Evolutionary conservation across 2,888 invertebrate genomes (phyloP), one percentile per base, ranked within the genome.

Genomic region (Drosophila koepferae): DNA sequence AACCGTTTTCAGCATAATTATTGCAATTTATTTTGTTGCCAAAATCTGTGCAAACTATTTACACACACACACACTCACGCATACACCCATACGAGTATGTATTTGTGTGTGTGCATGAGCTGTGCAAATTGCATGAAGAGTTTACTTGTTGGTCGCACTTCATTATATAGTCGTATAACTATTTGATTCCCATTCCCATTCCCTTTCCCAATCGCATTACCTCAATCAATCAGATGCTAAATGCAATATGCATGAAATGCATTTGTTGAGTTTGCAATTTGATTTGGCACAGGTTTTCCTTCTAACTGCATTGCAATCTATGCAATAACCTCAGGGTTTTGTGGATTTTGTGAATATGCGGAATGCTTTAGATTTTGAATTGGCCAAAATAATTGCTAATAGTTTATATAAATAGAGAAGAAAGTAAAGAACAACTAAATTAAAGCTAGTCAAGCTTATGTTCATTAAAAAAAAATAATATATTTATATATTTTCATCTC

Each of bases 11-110:
- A 80, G 62, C 79, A 86, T 80, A 86, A 86, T 86, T 82, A 81
- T 84, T 82, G 68, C 84, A 84, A 86, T 84, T 85, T 86, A 86
- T 85, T 85, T 79, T 78, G 81, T 72, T 84, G 86, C 78, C 72
- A 81, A 86, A 86, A 80, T 83, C 83, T 72, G 75, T 75, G 75
- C 69, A 71, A 83, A 80, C 80, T 80, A 80, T 83, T 73, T 79
- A 68, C 64, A 74, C 62, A 67, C 20, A 20, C 20, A 2, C 20
- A 20, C 20, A 20, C n/a, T n/a, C n/a, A n/a, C n/a, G n/a, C n/a
- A n/a, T n/a, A n/a, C n/a, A n/a, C n/a, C n/a, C n/a, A n/a, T n/a
- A n/a, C n/a, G n/a, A n/a, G n/a, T n/a, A n/a, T n/a, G n/a, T n/a
- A n/a, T n/a, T n/a, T 2, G 23, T 18, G 23, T 31, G 14, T 66